Percentiles rank a stretch among this genome's conserved stretches.
Conservation (phyloP, 1,140 invertebrate genomes). For the Bombus confusus region DNA sequence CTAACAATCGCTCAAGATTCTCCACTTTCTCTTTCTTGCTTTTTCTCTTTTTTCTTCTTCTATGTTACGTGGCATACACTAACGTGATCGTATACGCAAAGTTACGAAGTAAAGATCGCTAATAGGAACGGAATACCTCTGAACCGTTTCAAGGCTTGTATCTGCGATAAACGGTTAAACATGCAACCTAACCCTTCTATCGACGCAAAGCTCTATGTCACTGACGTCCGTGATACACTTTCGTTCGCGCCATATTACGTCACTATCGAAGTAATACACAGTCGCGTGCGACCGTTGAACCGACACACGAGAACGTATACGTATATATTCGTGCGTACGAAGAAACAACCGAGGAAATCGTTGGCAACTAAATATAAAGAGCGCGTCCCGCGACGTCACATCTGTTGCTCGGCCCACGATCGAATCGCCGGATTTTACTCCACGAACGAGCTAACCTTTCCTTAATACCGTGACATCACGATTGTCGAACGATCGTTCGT, state of each 20-base stretch:
- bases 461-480: constrained; percentile 22
- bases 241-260: constrained; percentile 45
- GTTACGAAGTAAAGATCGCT: background rate
- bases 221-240: background rate
- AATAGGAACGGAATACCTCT: constrained; percentile 1
- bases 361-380: constrained; percentile 65
- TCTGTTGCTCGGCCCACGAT: constrained; percentile 62
- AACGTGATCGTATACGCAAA: background rate
- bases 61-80: background rate
- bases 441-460: background rate
- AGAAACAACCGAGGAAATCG: constrained; percentile 55
- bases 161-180: constrained; percentile 9
- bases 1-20: background rate
- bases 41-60: no score
- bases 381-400: constrained; percentile 62
- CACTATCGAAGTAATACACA: constrained; percentile 5
- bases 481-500: background rate
- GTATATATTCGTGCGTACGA: background rate
- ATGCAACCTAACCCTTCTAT: background rate
- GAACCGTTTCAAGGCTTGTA: constrained; percentile 18
- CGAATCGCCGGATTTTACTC: background rate
- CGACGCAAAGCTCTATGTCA: constrained; percentile 10
- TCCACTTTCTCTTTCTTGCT: background rate
- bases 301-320: background rate
- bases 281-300: constrained; percentile 44